A percentile compares a stretch with the other conserved stretches of the same genome.
Conservation (phyloP, 2,888 invertebrate genomes). For the Eupithecia exiguata region DNA sequence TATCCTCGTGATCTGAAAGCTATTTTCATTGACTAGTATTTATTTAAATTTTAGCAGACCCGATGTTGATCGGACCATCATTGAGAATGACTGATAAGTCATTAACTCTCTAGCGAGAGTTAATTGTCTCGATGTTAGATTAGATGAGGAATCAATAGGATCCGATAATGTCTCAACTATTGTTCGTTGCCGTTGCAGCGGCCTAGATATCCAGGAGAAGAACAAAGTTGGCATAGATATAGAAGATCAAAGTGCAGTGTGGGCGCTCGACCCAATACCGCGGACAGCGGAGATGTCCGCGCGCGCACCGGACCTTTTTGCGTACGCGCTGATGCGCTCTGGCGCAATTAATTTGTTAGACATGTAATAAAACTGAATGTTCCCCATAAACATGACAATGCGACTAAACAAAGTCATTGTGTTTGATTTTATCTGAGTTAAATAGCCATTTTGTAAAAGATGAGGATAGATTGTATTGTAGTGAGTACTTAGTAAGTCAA, state of each 20-base stretch:
- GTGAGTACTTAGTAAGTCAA: not conserved
- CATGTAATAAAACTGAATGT: constrained; percentile 57
- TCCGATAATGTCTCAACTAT: constrained; percentile 63
- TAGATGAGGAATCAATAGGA: constrained; percentile 47
- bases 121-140: constrained; percentile 40
- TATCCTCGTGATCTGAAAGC: constrained; percentile 11
- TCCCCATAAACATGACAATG: constrained; percentile 41
- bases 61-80: not conserved
- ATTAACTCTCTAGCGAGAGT: constrained; percentile 8
- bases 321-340: constrained; percentile 54
- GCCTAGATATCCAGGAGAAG: constrained; percentile 77
- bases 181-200: constrained; percentile 65
- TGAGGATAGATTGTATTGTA: not conserved
- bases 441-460: not conserved
- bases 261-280: constrained; percentile 82
- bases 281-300: constrained; percentile 66
- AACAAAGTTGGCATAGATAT: constrained; percentile 82
- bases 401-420: constrained; percentile 13
- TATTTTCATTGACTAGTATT: not conserved
- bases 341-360: constrained; percentile 60
- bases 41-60: not conserved
- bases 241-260: constrained; percentile 81
- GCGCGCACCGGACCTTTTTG: constrained; percentile 72
- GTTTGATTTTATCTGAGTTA: not conserved
- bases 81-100: not conserved